Base-by-base conservation (phyloP, 2,888 invertebrate species). In the Myopa testacea region DNA sequence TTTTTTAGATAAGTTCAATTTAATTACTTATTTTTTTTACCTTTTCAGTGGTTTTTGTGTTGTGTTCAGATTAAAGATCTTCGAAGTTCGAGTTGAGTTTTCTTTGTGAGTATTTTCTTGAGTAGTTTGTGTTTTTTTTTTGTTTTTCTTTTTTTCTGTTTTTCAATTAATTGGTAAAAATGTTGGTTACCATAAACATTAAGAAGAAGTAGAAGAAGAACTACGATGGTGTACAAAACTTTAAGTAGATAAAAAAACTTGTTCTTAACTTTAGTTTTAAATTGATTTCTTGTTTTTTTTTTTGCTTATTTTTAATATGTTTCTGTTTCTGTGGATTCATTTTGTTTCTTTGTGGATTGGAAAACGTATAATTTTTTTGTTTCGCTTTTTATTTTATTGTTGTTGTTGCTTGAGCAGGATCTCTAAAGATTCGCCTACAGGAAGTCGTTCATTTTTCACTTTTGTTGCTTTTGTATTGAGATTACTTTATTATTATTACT, bases 111-210 rank as follows among this genome's bases (percentile, higher is more conserved):
- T 19, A 10, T 40, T 19, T 69, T 50, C 2, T 14, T 70, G 19
- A 50, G 3, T 70, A n/a, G n/a, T 26, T 52, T 26, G 19, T 8
- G 50, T 52, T 50, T 50, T 19, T 16, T 14, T 50, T 34, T 26
- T 10, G 4, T 38, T 38, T 14, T 34, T 26, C 14, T 37, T 4
- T 67, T 38, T 38, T n/a, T n/a, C n/a, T 37, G 19, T 26, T 62
- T 12, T 62, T 62, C 3, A 4, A 16, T 8, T 55, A 55, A 55
- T 55, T 63, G 34, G 34, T 26, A n/a, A 62, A 63, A 73, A 62
- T 73, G 60, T 62, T 62, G 73, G 62, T 73, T 73, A 73, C 55
- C n/a, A 62, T 62, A 65, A 65, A 65, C 75, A 75, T 68, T 60
- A 55, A 75, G 75, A 75, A 75, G 67, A 67, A 75, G 75, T 16